Base-by-base conservation (phyloP, 2,113 vertebrate species). In the Cephalopterus ornatus region DNA sequence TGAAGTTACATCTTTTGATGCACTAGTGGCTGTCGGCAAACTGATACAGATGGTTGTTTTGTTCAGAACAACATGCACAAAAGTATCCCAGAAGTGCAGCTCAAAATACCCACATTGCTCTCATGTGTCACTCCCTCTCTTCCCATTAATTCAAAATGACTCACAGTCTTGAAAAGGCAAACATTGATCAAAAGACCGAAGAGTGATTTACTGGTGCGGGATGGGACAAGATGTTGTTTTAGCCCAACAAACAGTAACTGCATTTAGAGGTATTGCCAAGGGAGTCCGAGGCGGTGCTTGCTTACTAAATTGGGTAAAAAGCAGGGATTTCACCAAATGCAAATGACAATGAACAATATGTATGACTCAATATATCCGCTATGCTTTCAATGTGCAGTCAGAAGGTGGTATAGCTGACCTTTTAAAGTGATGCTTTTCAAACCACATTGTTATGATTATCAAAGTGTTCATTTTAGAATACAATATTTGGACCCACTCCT, bases 271-370 rank as follows among this genome's bases (percentile, higher is more conserved):
- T 90, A 93, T 78, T 87, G 95, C 95, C 92, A 92, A 96, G 95
- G 92, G 95, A 98, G 95, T 96, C 97, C 88, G 18, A 95, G 95
- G 95, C 50, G 50, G 92, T 72, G 72, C 95, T 97, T 72, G 44
- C 91, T 97, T 95, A 71, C 98, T 98, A 97, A 98, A 97, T 97
- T 94, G 93, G 96, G 98, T 95, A 97, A 93, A 92, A 95, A 91
- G 49, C 95, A 98, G 98, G 98, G 98, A 98, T 98, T 98, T 98
- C 98, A 98, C 98, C 98, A 97, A 95, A 98, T 98, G 98, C 98
- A 98, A 98, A 98, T 98, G 95, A 97, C 95, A 97, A 93, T 97
- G 98, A 98, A 98, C 97, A 98, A 97, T 98, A 88, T 92, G 92
- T 98, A 79, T 98, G 98, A 98, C 98, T 98, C 98, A 98, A 97